Conservation (phyloP, 2,888 invertebrate species). For the Tribolium freemani region DNA sequence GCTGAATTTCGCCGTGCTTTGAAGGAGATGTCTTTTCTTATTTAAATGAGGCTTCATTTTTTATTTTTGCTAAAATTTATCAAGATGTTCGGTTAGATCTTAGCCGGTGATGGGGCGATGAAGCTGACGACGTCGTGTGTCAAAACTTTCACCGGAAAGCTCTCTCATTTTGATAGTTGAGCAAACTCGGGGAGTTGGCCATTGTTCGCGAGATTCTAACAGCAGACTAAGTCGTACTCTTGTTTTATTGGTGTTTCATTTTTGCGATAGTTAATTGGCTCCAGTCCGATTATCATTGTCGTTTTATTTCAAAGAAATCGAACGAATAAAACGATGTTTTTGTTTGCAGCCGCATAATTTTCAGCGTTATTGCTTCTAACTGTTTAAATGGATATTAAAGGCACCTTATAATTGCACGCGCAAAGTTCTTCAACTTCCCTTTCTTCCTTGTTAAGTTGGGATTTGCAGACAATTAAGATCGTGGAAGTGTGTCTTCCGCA, state of each 20-base stretch:
- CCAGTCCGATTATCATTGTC: neutral
- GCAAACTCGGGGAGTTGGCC: conserved; percentile 4
- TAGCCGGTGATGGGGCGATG: conserved; percentile 46
- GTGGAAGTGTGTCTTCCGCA: conserved; percentile 49
- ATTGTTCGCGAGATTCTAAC: conserved; percentile 20
- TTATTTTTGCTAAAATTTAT: conserved; percentile 52
- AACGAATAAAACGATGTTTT: conserved; percentile 2
- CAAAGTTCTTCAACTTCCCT: conserved; percentile 52
- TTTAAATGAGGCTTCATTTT: conserved; percentile 51
- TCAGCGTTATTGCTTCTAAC: neutral
- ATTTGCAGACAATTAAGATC: conserved; percentile 59
- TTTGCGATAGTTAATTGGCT: neutral
- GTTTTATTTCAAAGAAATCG: neutral
- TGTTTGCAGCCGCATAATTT: conserved; percentile 11
- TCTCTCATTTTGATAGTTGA: conserved; percentile 25
- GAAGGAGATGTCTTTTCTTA: conserved; percentile 43
- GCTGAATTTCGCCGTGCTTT: conserved; percentile 35
- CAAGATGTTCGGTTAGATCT: conserved; percentile 49
- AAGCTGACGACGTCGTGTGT: conserved; percentile 42
- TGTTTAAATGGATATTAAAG: conserved; percentile 33
- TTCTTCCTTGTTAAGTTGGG: conserved; percentile 57
- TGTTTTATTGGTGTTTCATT: neutral
- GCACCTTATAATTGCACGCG: conserved; percentile 39
- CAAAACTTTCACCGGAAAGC: conserved; percentile 51
- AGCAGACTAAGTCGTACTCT: neutral